A percentile compares a stretch with the other conserved stretches of the same genome.
Evolutionary conservation across 2,888 invertebrate species (phyloP).

Genomic region (Metopia argyrocephala): DNA sequence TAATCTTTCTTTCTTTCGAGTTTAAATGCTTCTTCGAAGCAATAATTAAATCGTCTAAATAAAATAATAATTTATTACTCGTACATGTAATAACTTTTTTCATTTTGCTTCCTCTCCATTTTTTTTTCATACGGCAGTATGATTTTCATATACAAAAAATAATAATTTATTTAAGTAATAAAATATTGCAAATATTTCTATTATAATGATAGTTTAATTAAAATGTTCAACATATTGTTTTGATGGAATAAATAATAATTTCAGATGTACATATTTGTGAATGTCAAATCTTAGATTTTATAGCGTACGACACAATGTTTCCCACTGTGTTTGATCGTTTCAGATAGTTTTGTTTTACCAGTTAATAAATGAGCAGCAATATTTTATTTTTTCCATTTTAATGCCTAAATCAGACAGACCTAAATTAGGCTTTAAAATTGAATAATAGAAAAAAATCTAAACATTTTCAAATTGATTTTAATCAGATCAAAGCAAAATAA

Average conservation of each 20-base stretch:
- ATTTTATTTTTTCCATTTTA: neutral
- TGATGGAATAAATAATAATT: neutral
- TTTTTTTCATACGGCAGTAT: too few relatives aligned
- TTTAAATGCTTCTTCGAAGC: neutral
- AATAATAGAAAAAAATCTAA: neutral
- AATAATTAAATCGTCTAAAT: conserved; percentile 36
- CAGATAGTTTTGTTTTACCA: neutral
- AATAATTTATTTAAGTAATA: neutral
- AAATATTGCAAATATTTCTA: neutral
- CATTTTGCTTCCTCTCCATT: neutral
- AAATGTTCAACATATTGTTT: conserved; percentile 5
- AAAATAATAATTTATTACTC: conserved; percentile 17
- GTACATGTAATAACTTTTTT: neutral
- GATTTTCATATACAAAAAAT: too few relatives aligned
- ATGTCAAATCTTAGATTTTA: neutral
- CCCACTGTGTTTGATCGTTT: neutral
- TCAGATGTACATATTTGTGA: too few relatives aligned
- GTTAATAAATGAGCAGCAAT: neutral
- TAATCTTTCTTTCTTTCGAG: conserved; percentile 22
- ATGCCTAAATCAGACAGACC: neutral
- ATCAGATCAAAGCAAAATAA: conserved; percentile 5
- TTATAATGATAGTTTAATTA: too few relatives aligned
- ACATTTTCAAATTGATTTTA: conserved; percentile 15
- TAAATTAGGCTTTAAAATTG: neutral
- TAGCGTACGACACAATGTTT: neutral